Evolutionary conservation across 2,113 vertebrate species (phyloP), one percentile per base, ranked within the genome.

Genomic region (Willisornis vidua): DNA sequence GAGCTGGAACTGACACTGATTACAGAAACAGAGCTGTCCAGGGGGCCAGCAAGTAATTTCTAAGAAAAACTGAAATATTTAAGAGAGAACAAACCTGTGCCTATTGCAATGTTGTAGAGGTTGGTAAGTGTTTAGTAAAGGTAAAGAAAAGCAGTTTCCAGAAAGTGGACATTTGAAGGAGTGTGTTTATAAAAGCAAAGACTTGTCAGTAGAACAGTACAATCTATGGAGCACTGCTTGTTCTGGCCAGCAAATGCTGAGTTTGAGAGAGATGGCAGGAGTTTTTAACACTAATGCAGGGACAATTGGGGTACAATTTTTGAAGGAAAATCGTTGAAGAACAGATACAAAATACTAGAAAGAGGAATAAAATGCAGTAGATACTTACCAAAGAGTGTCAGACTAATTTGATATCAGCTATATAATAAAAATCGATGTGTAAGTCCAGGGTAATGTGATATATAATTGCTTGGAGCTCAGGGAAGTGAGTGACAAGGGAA

Each of bases 41-140:
- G 28, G 25, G 75, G 48, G 24, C 4, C 10, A 75, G 33, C 0
- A 6, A 28, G 33, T 35, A 0, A 20, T 28, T 90, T 63, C 48
- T 41, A 61, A 63, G 31, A 37, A 75, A 86, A 89, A 19, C 0
- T 7, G 8, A 31, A 67, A 54, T 5, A 45, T 62, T 82, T 46
- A n/a, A 62, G 31, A 66, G 6, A 29, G 9, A 41, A 62, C 5
- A 45, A 1, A 43, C 28, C 20, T 61, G 2, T 41, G 28, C 5
- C 10, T 55, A 9, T 3, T 52, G 41, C 61, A 70, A 7, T 19
- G 12, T 20, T 51, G 16, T 51, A n/a, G 15, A 58, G 14, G 6
- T 1, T 43, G 17, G 9, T 14, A 58, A 66, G 1, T 14, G 18
- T 65, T 72, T 6, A 68, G n/a, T 5, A 61, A 70, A 89, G 45